Evolutionary conservation across 2,888 invertebrate genomes (phyloP).

Genomic region (Priocnemis perturbator): DNA sequence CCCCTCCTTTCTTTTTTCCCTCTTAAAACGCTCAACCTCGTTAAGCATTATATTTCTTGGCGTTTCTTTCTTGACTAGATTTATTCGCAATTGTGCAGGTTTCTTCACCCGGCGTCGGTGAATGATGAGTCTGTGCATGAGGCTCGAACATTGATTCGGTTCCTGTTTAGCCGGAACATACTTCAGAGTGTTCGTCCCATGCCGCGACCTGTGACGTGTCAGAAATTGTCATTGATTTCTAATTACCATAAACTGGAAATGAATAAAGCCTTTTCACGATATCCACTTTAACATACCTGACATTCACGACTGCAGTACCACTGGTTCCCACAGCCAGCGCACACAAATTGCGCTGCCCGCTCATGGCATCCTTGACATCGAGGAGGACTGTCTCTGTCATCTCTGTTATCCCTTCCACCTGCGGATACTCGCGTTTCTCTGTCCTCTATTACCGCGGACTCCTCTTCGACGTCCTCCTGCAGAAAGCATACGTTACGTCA

Average conservation of each 20-base stretch:
- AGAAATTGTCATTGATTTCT: slow-evolving; percentile 13
- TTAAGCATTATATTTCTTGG: slow-evolving; percentile 43
- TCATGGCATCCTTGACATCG: slow-evolving; percentile 91
- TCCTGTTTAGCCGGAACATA: slow-evolving; percentile 83
- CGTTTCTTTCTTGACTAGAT: slow-evolving; percentile 72
- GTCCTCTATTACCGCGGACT: slow-evolving; percentile 75
- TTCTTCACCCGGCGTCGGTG: slow-evolving; percentile 32
- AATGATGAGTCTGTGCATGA: slow-evolving; percentile 19
- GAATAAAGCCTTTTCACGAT: too few relatives aligned
- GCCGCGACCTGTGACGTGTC: slow-evolving; percentile 82
- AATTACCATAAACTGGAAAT: too few relatives aligned
- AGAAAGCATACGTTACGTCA: background rate
- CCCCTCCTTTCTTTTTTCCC: slow-evolving; percentile 17
- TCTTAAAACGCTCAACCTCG: slow-evolving; percentile 26
- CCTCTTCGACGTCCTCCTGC: slow-evolving; percentile 78
- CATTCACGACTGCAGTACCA: slow-evolving; percentile 97
- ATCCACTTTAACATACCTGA: slow-evolving; percentile 80
- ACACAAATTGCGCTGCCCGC: slow-evolving; percentile 89
- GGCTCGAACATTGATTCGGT: slow-evolving; percentile 1
- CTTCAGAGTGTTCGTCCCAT: slow-evolving; percentile 92
- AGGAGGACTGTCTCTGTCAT: slow-evolving; percentile 78
- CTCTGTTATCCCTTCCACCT: slow-evolving; percentile 66
- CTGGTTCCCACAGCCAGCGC: slow-evolving; percentile 93
- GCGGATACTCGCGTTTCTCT: slow-evolving; percentile 72
- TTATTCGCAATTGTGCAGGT: slow-evolving; percentile 61